A percentile compares a stretch with the other conserved stretches of the same genome.
Evolutionary conservation across 1,140 invertebrate genomes (phyloP).

Genomic region (Tetramorium parvispinum): DNA sequence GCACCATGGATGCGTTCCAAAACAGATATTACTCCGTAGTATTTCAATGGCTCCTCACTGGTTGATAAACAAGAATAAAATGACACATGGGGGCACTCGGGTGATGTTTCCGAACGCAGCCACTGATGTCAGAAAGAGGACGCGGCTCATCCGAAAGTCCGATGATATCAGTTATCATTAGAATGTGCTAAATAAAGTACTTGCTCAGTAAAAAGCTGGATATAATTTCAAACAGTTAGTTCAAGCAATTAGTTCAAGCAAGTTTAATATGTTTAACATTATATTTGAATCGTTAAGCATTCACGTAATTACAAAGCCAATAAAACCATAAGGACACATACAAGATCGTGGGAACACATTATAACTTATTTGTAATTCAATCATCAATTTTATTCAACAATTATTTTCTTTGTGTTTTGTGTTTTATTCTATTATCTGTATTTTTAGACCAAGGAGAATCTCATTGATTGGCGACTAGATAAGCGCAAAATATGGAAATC

Average conservation of each 20-base stretch:
- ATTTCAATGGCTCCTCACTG: no score
- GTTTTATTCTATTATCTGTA: constrained; percentile 65
- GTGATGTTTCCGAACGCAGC: no score
- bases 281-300: constrained; percentile 97
- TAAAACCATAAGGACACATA: constrained; percentile 94
- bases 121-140: no score
- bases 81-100: no score
- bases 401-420: constrained; percentile 13
- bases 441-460: constrained; percentile 97
- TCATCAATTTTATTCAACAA: not conserved
- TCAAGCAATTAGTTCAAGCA: constrained; percentile 99
- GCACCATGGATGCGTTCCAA: not conserved
- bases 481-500: constrained; percentile 61
- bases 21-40: no score
- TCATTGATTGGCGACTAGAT: constrained; percentile 96
- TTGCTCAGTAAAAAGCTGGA: constrained; percentile 86
- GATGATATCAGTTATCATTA: no score
- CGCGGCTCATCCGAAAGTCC: no score
- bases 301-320: constrained; percentile 98
- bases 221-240: constrained; percentile 98
- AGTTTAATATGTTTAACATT: constrained; percentile 98
- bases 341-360: not conserved
- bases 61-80: no score
- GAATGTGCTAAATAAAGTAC: no score
- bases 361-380: not conserved